Evolutionary conservation across 2,888 invertebrate species (phyloP), one percentile per base, ranked within the genome.

Genomic region (Sesia apiformis): DNA sequence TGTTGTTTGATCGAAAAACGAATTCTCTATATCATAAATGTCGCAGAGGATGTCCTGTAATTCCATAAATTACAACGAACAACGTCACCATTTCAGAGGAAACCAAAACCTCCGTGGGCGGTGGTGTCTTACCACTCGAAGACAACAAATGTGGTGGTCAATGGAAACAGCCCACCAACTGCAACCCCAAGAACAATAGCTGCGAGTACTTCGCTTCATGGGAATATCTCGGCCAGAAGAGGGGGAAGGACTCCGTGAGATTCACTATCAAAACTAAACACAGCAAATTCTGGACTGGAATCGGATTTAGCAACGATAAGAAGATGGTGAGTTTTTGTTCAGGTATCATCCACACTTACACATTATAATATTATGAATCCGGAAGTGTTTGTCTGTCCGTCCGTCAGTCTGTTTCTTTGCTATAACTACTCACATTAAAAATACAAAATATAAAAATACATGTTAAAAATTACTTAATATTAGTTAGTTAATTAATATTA

Each of bases 241-340:
- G 90, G 0, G 92, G 92, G 0, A 91, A 92, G 70, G 96, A 97
- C 72, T 93, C 93, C 55, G 93, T 97, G 59, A 86, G 91, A 51
- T 97, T 97, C 83, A 95, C 94, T 0, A 93, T 97, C 52, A 92
- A 92, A 50, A 96, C 96, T 0, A 93, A 91, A 43, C 91, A 96
- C 64, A 93, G 93, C 1, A 93, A 95, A 61, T 91, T 92, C 5
- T 97, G 97, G 97, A 97, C 97, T 0, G 97, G 97, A 0, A 95
- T 97, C 58, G 97, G 94, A 0, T 97, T 97, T 74, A 96, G 96
- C 53, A 91, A 95, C 58, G 93, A 96, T 70, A 93, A 92, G 63
- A 94, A 92, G 78, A 97, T 97, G 97, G 95, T 94, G 77, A 79
- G 78, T 65, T 52, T 1, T 6, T 42, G 42, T 42, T 42, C 7